Conservation (phyloP, 2,797 vertebrate species). For the Falco berigora region DNA sequence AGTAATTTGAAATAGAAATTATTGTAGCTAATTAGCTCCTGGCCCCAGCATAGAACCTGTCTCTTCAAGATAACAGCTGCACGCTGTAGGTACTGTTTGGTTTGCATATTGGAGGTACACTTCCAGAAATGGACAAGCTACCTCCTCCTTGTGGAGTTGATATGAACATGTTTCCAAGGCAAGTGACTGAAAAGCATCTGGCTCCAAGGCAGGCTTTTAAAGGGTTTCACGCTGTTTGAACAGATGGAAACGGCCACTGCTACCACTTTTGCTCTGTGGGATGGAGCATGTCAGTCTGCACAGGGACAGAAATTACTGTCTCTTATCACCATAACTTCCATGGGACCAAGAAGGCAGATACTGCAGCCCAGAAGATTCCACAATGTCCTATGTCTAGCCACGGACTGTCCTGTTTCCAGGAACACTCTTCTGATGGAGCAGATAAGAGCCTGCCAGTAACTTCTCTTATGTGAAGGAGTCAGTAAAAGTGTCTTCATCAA, state of each 20-base stretch:
- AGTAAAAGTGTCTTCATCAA: neutral
- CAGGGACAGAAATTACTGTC: neutral
- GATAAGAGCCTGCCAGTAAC: conserved; percentile 11
- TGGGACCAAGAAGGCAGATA: neutral
- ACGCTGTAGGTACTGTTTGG: neutral
- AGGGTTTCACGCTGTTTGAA: neutral
- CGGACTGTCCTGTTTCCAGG: conserved; percentile 39
- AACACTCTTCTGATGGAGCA: neutral
- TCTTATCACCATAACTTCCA: neutral
- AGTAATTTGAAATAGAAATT: neutral
- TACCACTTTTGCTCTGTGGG: conserved; percentile 20
- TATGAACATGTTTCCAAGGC: neutral
- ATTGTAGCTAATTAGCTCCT: neutral
- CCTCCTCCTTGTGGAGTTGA: neutral
- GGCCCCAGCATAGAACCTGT: neutral
- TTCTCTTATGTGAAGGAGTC: neutral
- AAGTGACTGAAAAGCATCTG: neutral
- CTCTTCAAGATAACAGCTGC: neutral
- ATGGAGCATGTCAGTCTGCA: fast-evolving
- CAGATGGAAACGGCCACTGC: neutral
- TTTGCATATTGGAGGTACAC: neutral
- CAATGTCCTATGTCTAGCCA: neutral
- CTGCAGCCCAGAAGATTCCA: neutral
- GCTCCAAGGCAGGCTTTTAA: neutral
- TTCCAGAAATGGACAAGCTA: neutral